Evolutionary conservation across 2,113 vertebrate genomes (phyloP).

Genomic region (Pristiophorus japonicus): DNA sequence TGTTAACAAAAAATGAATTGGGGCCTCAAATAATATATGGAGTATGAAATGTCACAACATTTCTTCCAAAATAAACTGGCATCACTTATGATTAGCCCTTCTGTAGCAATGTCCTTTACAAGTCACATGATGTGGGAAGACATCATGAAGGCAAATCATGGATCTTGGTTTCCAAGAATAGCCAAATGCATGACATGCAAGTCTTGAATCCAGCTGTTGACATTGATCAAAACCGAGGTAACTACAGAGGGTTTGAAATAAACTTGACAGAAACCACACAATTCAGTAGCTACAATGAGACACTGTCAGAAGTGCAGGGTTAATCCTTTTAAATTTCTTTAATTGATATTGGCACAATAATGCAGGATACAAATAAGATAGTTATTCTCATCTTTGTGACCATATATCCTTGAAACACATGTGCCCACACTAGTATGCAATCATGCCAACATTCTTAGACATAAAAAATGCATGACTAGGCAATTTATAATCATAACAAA

Average conservation of each 20-base stretch:
- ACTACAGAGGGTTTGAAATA: not conserved
- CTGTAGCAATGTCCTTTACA: not conserved
- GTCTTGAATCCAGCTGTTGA: not conserved
- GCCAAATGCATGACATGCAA: not conserved
- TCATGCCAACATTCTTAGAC: not conserved
- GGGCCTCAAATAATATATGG: not conserved
- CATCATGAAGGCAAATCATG: not conserved
- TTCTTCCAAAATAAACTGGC: not conserved
- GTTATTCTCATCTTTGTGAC: not conserved
- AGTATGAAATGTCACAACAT: not conserved
- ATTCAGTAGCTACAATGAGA: not conserved
- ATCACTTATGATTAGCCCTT: not conserved
- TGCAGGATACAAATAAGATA: not conserved
- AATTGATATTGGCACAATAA: not conserved
- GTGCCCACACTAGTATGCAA: not conserved
- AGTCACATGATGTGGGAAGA: not conserved
- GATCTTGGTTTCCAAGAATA: not conserved
- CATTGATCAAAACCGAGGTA: not conserved
- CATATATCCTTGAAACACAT: not conserved
- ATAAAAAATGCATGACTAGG: not conserved
- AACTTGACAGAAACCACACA: not conserved
- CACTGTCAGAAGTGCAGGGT: not conserved
- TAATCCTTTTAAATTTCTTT: not conserved
- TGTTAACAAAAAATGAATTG: not conserved
- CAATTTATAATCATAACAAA: not conserved